These are phyloP conservation scores for Lysandra bellargus DNA, from an alignment of 2,888 invertebrate genomes.

Conservation along the genomic window DNA sequence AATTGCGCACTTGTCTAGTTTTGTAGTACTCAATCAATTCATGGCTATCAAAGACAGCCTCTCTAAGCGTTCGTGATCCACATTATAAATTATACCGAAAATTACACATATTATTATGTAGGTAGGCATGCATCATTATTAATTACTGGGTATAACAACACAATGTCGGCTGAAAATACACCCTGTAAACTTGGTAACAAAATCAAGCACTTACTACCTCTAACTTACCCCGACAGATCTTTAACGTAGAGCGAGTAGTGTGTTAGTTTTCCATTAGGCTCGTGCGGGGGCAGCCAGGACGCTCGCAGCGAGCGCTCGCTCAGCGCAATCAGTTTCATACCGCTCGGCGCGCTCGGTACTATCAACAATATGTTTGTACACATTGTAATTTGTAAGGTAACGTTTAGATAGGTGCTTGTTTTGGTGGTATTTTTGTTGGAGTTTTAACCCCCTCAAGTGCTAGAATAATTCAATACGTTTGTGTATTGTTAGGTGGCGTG, in stretches of 20 bases:
- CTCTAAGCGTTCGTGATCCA: too few relatives aligned
- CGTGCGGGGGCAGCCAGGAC: conserved; percentile 90
- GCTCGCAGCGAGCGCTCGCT: conserved; percentile 90
- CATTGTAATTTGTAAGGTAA: conserved; percentile 12
- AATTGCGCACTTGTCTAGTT: too few relatives aligned
- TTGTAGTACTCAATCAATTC: too few relatives aligned
- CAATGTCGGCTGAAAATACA: neutral
- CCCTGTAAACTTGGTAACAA: neutral
- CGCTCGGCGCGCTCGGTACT: conserved; percentile 92
- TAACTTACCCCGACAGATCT: conserved; percentile 82
- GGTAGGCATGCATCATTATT: too few relatives aligned
- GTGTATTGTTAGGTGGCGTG: too few relatives aligned
- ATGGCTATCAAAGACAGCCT: too few relatives aligned
- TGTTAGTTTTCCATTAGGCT: conserved; percentile 90
- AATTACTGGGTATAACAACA: too few relatives aligned
- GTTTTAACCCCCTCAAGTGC: too few relatives aligned
- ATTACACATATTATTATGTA: too few relatives aligned
- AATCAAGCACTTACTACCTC: neutral
- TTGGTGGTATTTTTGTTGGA: neutral
- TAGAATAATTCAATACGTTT: too few relatives aligned
- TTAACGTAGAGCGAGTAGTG: conserved; percentile 90
- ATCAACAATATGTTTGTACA: conserved; percentile 9
- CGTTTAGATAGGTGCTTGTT: conserved; percentile 17
- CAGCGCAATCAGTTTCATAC: conserved; percentile 90
- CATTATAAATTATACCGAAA: neutral